phyloP scores from a whole-genome alignment of 2,113 vertebrate genomes.

The Oenanthe melanoleuca region DNA sequence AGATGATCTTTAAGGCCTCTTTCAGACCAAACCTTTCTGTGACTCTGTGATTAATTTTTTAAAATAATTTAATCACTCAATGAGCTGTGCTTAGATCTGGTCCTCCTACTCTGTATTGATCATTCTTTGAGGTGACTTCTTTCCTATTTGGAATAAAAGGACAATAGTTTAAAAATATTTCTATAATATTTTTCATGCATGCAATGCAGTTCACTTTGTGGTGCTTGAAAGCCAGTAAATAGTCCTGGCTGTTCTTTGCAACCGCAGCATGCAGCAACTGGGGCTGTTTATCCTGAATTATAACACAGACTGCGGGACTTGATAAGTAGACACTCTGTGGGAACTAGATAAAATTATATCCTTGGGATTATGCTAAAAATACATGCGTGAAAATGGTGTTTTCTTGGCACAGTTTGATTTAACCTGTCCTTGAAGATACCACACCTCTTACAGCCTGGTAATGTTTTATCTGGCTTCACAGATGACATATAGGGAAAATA shows the following conservation, averaged over 20 bases:
- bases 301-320: not conserved
- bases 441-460: not conserved
- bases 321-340: conserved; percentile 34
- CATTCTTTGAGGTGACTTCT: not conserved
- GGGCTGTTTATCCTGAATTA: conserved; percentile 29
- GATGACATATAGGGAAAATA: not conserved
- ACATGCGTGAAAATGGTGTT: not conserved
- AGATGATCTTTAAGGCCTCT: not conserved
- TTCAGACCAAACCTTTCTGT: not conserved
- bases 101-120: not conserved
- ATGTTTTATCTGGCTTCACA: conserved; percentile 54
- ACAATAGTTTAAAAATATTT: not conserved
- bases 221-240: not conserved
- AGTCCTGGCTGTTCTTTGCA: not conserved
- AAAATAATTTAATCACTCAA: not conserved
- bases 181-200: not conserved
- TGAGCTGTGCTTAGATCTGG: not conserved
- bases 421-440: conserved; percentile 55
- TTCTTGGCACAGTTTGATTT: not conserved
- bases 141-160: not conserved
- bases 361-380: conserved; percentile 51
- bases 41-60: not conserved
- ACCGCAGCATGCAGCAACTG: not conserved
- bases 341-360: conserved; percentile 52
- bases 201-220: not conserved